Percentiles rank a stretch among this genome's conserved stretches.
phyloP scores from a whole-genome alignment of 2,113 vertebrate genomes.

The Nannobrachium achirus region DNA sequence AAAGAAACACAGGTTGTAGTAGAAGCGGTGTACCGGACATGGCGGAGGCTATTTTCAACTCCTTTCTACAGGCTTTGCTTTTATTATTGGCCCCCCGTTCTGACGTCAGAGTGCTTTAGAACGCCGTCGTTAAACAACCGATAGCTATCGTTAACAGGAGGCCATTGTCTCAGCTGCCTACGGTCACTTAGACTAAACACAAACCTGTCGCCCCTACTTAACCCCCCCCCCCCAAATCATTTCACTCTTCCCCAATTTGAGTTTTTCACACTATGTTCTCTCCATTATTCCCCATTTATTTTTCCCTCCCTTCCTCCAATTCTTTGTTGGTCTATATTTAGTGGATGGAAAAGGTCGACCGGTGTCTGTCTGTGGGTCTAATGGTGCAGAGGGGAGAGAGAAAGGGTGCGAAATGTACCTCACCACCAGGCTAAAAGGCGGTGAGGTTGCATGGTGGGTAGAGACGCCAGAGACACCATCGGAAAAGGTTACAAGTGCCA shows the following conservation, averaged over 20 bases:
- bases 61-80: slow-evolving; percentile 31
- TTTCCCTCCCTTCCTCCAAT: slow-evolving; percentile 81
- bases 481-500: too few species aligned
- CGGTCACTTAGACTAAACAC: slow-evolving; percentile 58
- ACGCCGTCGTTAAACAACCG: slow-evolving; percentile 39
- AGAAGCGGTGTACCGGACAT: slow-evolving; percentile 25
- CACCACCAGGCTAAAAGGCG: too few species aligned
- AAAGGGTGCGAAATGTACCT: neutral
- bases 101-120: slow-evolving; percentile 58
- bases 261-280: slow-evolving; percentile 52
- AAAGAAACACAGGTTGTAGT: slow-evolving; percentile 60
- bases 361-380: slow-evolving; percentile 67
- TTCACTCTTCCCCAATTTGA: slow-evolving; percentile 27
- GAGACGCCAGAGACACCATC: too few species aligned
- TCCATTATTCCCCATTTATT: slow-evolving; percentile 57
- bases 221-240: slow-evolving; percentile 11
- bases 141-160: slow-evolving; percentile 52
- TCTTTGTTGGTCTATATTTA: slow-evolving; percentile 79
- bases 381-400: slow-evolving; percentile 37
- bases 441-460: too few species aligned
- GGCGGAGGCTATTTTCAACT: slow-evolving; percentile 17
- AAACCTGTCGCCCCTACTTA: slow-evolving; percentile 22
- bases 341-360: slow-evolving; percentile 71
- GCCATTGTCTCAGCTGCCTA: slow-evolving; percentile 61
- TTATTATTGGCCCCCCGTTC: slow-evolving; percentile 23